A percentile compares a stretch with the other conserved stretches of the same genome.
These are phyloP conservation scores for Emydoidea blandingii DNA, from an alignment of 2,797 vertebrate genomes.

Conservation along the genomic window DNA sequence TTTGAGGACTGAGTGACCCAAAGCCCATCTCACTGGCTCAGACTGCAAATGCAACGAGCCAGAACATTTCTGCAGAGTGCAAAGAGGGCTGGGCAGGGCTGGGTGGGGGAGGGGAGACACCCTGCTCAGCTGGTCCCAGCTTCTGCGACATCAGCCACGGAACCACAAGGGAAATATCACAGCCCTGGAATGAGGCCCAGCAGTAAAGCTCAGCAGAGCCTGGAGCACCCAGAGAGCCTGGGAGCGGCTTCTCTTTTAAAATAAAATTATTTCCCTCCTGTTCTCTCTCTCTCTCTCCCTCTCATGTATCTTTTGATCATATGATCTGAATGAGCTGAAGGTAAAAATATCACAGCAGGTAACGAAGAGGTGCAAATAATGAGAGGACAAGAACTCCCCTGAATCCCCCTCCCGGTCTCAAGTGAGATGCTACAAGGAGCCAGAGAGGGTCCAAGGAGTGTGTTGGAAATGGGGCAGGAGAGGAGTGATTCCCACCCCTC, in stretches of 20 bases:
- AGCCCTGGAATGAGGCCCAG: not conserved
- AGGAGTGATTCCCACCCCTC: not conserved
- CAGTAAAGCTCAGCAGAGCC: not conserved
- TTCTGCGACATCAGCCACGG: not conserved
- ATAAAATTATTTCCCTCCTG: slow-evolving; percentile 56
- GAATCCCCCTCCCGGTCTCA: not conserved
- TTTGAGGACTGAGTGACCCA: no score
- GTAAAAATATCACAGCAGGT: slow-evolving; percentile 77
- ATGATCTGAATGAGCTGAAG: slow-evolving; percentile 74
- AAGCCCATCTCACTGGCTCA: not conserved
- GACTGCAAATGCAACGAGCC: not conserved
- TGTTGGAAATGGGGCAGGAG: not conserved
- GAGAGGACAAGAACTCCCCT: slow-evolving; percentile 28
- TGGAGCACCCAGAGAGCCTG: not conserved
- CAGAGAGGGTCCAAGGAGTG: accelerated
- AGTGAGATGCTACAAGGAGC: not conserved
- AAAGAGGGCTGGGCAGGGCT: no score
- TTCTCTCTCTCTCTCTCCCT: slow-evolving; percentile 33
- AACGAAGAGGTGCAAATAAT: slow-evolving; percentile 60
- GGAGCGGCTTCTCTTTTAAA: slow-evolving; percentile 30
- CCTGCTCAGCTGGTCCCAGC: not conserved
- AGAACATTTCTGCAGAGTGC: not conserved
- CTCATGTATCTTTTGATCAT: slow-evolving; percentile 77
- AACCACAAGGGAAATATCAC: not conserved
- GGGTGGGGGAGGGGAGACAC: no score